These are phyloP conservation scores for Acipenser ruthenus DNA, from an alignment of 2,797 vertebrate species.

Conservation along the genomic window DNA sequence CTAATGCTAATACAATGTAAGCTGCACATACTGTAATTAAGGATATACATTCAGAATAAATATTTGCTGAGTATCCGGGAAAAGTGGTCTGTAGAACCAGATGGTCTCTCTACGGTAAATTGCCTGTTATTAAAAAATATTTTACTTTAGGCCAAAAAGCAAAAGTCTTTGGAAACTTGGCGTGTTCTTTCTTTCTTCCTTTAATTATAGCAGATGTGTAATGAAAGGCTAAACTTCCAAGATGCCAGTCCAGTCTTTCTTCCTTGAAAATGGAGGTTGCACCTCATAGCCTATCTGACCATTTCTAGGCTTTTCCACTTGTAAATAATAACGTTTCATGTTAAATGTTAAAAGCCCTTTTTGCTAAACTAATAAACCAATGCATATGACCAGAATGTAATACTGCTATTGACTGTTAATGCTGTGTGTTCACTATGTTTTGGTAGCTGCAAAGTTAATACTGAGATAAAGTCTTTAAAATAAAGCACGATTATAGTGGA, in stretches of 20 bases:
- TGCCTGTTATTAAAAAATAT: background rate
- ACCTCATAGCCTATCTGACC: background rate
- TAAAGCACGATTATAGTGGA: no score
- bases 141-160: constrained; percentile 1
- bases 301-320: background rate
- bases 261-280: background rate
- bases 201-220: constrained; percentile 1
- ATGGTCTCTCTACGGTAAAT: background rate
- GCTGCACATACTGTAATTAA: background rate
- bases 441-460: no score
- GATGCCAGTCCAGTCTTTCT: background rate
- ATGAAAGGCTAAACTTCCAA: background rate
- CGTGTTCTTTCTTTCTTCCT: background rate
- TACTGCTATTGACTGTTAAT: no score
- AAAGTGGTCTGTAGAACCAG: background rate
- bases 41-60: background rate
- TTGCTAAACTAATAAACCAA: no score
- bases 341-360: background rate
- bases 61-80: background rate
- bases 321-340: background rate
- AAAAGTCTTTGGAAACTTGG: constrained; percentile 1
- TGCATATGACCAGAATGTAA: no score
- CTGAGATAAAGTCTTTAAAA: no score
- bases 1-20: no score
- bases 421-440: no score